Percentiles rank a stretch among this genome's conserved stretches.
Evolutionary conservation across 1,140 invertebrate species (phyloP).

Genomic region (Lepidurus packardi): DNA sequence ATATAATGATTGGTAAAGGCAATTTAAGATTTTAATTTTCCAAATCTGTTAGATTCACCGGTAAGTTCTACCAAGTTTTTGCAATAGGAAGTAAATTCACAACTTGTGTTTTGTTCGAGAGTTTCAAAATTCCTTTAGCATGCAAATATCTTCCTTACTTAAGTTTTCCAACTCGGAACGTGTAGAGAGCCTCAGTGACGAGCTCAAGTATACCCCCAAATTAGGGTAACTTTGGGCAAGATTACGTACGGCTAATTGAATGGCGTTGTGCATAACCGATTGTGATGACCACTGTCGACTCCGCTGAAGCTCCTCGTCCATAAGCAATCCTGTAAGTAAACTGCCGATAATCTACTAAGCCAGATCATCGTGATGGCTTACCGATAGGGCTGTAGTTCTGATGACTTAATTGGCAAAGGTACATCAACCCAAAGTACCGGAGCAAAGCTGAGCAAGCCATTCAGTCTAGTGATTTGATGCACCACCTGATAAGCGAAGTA

Average conservation of each 20-base stretch:
- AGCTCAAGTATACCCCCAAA: neutral
- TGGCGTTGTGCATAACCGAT: neutral
- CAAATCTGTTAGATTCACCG: too few species aligned
- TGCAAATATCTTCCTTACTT: neutral
- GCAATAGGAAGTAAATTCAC: neutral
- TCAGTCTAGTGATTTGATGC: neutral
- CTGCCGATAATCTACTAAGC: neutral
- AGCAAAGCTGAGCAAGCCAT: neutral
- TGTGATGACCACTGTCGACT: neutral
- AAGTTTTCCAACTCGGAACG: neutral
- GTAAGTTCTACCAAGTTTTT: neutral
- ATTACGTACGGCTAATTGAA: neutral
- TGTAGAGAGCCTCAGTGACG: neutral
- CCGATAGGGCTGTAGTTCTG: neutral
- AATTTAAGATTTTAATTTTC: too few species aligned
- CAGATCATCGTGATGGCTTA: neutral
- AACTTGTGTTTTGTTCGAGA: neutral
- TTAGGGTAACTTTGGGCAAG: neutral
- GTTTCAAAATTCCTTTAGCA: neutral
- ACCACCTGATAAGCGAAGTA: neutral
- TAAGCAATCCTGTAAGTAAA: neutral
- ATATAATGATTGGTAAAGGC: too few species aligned
- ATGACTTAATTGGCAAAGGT: neutral
- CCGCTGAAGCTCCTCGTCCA: neutral
- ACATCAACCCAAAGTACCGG: neutral